Evolutionary conservation across 2,888 invertebrate species (phyloP), one percentile per base, ranked within the genome.

Genomic region (Pollenia amentaria): DNA sequence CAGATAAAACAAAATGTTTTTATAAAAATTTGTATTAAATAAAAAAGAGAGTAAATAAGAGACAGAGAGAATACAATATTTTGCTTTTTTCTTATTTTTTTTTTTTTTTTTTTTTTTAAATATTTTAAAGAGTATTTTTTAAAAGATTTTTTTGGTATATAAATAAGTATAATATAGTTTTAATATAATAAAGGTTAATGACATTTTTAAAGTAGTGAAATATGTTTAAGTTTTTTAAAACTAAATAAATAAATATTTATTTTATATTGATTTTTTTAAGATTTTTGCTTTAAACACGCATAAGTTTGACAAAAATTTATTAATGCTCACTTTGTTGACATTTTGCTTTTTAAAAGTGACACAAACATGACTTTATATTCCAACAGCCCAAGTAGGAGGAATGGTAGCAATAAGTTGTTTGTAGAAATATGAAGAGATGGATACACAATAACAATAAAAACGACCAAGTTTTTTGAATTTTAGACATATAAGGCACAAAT

Each of bases 301-400:
- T 51, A 69, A 69, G 29, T 70, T 72, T 48, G 16, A 83, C 44
- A 70, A 64, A 18, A 67, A 14, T 55, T 55, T 57, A 62, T 57
- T 78, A 60, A 76, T 82, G 82, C 82, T 82, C 82, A 82, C 82
- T 82, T 69, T 76, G 82, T 82, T 82, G 67, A 46, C 62, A 76
- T 72, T 69, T 72, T 60, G 1, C 3, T 42, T 55, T 14, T 11
- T 75, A 16, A 46, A 40, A 38, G 40, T 16, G 38, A 16, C 42
- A 57, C 3, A 40, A 38, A 42, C 9, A 42, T n/a, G 51, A 44
- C 10, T 51, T 51, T 12, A 38, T 2, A 46, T 4, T 38, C 12
- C 10, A 7, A 29, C 7, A 70, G 12, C 10, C 53, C 42, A 53
- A 69, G 40, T 3, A 48, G 29, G 29, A 29, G 29, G 29, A 29